Base-by-base conservation (phyloP, 1,140 invertebrate species). In the Pinna nobilis region DNA sequence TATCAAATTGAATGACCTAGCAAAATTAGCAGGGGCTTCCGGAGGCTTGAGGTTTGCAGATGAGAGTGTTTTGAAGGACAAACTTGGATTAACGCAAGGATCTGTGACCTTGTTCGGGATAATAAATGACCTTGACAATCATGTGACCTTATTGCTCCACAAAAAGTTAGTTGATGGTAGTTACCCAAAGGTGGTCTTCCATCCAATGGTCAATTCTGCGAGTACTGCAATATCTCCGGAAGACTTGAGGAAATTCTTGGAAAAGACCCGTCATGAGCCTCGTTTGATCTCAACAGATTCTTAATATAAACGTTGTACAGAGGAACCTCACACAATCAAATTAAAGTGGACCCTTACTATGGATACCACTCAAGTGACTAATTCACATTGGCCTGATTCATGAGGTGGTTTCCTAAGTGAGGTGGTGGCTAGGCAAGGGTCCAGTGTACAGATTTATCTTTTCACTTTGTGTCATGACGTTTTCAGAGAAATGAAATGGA, bases 41-140 rank as follows among this genome's bases (percentile, higher is more conserved):
- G 85, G 86, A 33, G 83, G 85, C 32, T 74, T 90, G 7, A 74
- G 89, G 35, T 87, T 90, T 78, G 87, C 86, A 20, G 86, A 88
- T 69, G 88, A 87, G 57, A 57, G 70, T 28, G 71, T 82, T 15
- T 67, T 90, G 59, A 78, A 72, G 18, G 85, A 87, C 18, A 86
- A 78, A 33, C 79, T 89, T 23, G 88, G 88, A 18, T 80, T 89
- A 18, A 83, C 69, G 49, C 85, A 88, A 61, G 88, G 88, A 4
- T 84, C 84, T 66, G 88, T 89, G 9, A 88, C 88, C 2, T 64
- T 87, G 13, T 85, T 86, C 78, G 89, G 88, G 15, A 77, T 90
- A 13, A 78, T 88, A 7, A 89, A 90, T 81, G 89, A 90, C 74
- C 70, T n/a, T 4, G 76, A 74, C 18, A 76, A 83, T 25, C 78